Evolutionary conservation across 2,113 vertebrate genomes (phyloP).

Genomic region (Semnopithecus entellus): DNA sequence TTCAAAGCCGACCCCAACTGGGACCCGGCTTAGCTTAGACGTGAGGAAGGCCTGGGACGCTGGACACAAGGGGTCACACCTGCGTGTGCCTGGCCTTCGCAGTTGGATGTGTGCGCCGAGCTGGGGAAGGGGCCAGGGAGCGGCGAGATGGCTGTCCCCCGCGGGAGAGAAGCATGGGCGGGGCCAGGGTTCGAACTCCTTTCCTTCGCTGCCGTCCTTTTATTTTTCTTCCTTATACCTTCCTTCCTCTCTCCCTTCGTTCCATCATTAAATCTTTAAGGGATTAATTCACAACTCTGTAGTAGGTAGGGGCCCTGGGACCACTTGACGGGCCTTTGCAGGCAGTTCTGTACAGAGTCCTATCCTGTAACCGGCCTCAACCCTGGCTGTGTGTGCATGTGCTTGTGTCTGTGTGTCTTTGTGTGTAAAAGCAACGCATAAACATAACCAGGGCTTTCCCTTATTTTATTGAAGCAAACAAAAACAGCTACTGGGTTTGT

Average conservation of each 20-base stretch:
- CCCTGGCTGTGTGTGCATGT: background rate
- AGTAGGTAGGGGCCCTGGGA: background rate
- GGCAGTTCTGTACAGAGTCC: background rate
- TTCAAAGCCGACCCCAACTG: background rate
- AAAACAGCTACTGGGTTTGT: background rate
- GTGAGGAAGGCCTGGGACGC: background rate
- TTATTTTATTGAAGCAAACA: background rate
- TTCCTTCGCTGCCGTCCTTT: background rate
- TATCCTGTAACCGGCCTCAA: background rate
- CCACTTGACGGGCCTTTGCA: background rate
- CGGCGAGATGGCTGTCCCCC: background rate
- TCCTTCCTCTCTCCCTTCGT: background rate
- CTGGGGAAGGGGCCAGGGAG: background rate
- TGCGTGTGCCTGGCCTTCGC: background rate
- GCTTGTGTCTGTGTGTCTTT: background rate
- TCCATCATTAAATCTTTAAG: background rate
- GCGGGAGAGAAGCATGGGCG: background rate
- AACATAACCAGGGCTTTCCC: background rate
- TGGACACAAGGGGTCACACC: background rate
- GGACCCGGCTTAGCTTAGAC: background rate
- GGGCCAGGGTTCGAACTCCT: fast-evolving
- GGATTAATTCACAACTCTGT: background rate
- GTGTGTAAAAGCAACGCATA: background rate
- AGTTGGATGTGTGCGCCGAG: background rate
- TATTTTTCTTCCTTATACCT: background rate